Evolutionary conservation across 2,797 vertebrate genomes (phyloP).

Genomic region (Pseudocheirus occidentalis): DNA sequence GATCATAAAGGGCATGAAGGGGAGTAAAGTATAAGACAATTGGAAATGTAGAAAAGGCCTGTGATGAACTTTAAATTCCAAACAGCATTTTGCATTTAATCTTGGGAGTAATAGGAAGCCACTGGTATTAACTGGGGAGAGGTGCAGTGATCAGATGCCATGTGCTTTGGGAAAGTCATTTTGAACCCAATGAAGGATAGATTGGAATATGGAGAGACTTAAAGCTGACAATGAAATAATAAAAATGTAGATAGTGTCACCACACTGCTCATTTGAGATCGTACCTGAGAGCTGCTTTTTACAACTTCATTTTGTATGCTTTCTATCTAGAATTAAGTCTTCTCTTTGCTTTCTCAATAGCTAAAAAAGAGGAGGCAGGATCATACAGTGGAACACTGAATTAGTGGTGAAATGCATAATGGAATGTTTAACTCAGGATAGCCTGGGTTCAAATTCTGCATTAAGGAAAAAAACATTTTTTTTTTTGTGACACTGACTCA

Average conservation of each 20-base stretch:
- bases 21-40: fast-evolving
- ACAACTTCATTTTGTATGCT: neutral
- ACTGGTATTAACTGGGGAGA: constrained; percentile 6
- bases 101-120: neutral
- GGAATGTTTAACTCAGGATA: neutral
- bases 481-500: too few species aligned
- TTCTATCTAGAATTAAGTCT: constrained; percentile 2
- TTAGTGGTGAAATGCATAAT: neutral
- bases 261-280: neutral
- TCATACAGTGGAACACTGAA: neutral
- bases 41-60: too few species aligned
- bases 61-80: too few species aligned
- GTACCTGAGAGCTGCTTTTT: neutral
- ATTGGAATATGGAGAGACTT: neutral
- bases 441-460: too few species aligned
- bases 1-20: neutral
- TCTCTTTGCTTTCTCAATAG: constrained; percentile 8
- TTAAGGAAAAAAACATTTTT: too few species aligned
- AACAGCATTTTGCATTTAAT: neutral
- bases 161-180: too few species aligned
- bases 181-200: neutral
- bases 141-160: neutral
- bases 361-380: neutral
- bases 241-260: neutral
- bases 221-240: neutral